These are phyloP conservation scores for Hybognathus amarus DNA, from an alignment of 2,797 vertebrate genomes.

Conservation along the genomic window DNA sequence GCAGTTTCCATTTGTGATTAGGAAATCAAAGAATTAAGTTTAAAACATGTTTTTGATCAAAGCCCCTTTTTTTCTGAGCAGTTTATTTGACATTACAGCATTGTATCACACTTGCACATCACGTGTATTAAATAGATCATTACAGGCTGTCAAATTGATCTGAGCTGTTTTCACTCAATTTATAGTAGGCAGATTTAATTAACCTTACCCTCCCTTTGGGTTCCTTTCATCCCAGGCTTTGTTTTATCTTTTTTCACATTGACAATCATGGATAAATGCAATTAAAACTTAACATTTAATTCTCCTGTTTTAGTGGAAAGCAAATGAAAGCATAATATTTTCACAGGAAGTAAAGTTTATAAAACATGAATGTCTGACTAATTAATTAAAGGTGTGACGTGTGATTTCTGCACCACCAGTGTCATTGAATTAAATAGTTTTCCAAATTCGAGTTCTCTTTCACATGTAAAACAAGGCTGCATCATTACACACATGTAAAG, in stretches of 20 bases:
- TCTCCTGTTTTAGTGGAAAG: slow-evolving; percentile 3
- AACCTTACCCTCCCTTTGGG: slow-evolving; percentile 15
- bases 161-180: slow-evolving; percentile 19
- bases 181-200: slow-evolving; percentile 16
- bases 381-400: neutral
- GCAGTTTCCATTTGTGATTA: neutral
- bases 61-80: neutral
- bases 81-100: slow-evolving; percentile 6
- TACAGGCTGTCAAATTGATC: neutral
- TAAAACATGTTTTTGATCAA: slow-evolving; percentile 14
- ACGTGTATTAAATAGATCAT: neutral
- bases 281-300: slow-evolving; percentile 64
- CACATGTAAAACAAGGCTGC: neutral
- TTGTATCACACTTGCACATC: neutral
- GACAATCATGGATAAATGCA: slow-evolving; percentile 52
- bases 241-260: slow-evolving; percentile 17
- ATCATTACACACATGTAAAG: neutral
- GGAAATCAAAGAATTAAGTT: slow-evolving; percentile 3
- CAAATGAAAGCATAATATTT: neutral
- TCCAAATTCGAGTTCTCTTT: neutral
- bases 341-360: slow-evolving; percentile 9
- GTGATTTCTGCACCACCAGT: neutral
- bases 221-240: slow-evolving; percentile 1
- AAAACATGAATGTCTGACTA: neutral
- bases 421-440: neutral